Conservation (phyloP, 2,113 vertebrate species). For the Leptosomus discolor region DNA sequence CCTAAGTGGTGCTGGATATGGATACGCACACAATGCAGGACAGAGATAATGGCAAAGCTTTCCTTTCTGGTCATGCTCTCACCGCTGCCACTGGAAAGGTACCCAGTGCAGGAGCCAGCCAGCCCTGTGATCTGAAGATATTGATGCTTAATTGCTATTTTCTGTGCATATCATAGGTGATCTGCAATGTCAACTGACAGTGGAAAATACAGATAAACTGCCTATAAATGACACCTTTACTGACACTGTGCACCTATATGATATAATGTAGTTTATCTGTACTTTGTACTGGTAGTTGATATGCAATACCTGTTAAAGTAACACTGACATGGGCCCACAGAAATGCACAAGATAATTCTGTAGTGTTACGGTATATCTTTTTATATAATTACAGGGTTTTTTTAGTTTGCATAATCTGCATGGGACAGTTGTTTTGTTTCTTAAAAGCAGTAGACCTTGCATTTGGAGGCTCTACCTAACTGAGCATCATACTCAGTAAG, state of each 20-base stretch:
- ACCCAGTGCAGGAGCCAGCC: neutral
- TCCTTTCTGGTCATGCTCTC: neutral
- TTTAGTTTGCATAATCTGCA: neutral
- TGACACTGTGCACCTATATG: neutral
- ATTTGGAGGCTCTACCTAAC: neutral
- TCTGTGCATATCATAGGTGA: neutral
- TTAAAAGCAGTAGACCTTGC: neutral
- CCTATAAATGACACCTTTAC: neutral
- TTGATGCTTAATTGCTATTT: neutral
- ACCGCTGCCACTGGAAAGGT: neutral
- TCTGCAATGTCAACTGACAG: neutral
- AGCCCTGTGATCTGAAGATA: neutral
- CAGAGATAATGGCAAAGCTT: slow-evolving; percentile 19
- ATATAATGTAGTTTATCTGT: neutral
- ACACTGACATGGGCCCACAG: neutral
- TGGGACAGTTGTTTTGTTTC: neutral
- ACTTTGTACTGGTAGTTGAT: neutral
- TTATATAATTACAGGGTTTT: neutral
- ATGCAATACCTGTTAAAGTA: neutral
- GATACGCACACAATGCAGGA: neutral
- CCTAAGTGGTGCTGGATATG: slow-evolving; percentile 39
- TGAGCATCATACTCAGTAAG: neutral
- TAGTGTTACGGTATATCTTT: neutral
- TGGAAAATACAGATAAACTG: neutral
- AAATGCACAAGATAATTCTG: neutral